Evolutionary conservation across 2,797 vertebrate genomes (phyloP).

Genomic region (Coranthus polyacanthus): DNA sequence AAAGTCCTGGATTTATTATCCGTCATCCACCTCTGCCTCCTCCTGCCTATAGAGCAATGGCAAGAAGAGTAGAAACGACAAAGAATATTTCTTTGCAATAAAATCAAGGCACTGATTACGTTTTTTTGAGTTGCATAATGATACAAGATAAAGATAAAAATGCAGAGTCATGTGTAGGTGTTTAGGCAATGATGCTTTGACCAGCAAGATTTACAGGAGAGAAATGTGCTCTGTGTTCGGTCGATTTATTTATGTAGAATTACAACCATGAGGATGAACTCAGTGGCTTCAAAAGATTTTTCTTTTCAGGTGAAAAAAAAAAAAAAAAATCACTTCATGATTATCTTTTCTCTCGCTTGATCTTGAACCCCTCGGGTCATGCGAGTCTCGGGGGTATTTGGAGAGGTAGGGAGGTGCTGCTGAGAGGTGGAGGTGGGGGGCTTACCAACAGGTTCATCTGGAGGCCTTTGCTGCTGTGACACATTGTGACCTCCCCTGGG

Average conservation of each 20-base stretch:
- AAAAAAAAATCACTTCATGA: constrained; percentile 33
- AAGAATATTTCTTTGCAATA: too few species aligned
- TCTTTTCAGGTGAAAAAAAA: neutral
- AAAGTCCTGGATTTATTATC: too few species aligned
- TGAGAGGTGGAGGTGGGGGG: constrained; percentile 19
- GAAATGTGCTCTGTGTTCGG: constrained; percentile 3
- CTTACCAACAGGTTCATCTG: constrained; percentile 44
- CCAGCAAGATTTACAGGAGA: constrained; percentile 14
- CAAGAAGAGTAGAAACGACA: too few species aligned
- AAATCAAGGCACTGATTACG: too few species aligned
- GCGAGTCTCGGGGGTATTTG: constrained; percentile 31
- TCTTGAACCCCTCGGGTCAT: constrained; percentile 35
- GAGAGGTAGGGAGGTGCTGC: constrained; percentile 36
- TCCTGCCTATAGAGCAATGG: too few species aligned
- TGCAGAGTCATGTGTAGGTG: constrained; percentile 3
- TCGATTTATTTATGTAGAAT: constrained; percentile 12
- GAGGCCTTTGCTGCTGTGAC: constrained; percentile 67
- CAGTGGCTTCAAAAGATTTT: constrained; percentile 18
- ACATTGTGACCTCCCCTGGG: constrained; percentile 72
- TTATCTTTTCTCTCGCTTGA: constrained; percentile 44
- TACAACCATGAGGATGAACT: constrained; percentile 20
- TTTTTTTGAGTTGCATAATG: too few species aligned
- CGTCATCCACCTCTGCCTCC: too few species aligned
- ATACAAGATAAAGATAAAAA: too few species aligned
- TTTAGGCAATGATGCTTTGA: neutral